Evolutionary conservation across 2,113 vertebrate species (phyloP).

Genomic region (Grammomys surdaster): DNA sequence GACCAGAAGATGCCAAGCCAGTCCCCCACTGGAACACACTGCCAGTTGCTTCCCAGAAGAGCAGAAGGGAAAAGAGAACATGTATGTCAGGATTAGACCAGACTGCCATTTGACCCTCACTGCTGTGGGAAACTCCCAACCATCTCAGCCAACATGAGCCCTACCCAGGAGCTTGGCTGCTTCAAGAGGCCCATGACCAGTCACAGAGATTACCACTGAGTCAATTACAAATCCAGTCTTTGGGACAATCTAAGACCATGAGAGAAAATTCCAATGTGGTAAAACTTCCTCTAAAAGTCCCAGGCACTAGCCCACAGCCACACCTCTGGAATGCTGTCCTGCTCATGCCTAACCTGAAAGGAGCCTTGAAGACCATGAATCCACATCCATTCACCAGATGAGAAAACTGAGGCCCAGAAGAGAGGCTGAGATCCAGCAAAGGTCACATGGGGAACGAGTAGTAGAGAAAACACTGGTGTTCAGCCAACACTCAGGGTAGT

Average conservation of each 20-base stretch:
- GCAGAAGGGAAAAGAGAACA: slow-evolving; percentile 53
- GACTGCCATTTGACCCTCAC: background rate
- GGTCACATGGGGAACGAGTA: background rate
- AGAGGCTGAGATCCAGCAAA: background rate
- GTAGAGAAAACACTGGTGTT: background rate
- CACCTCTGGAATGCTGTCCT: background rate
- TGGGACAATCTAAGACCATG: background rate
- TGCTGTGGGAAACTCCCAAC: background rate
- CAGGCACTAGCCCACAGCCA: background rate
- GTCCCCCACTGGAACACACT: slow-evolving; percentile 94
- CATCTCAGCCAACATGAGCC: background rate
- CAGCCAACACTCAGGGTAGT: background rate
- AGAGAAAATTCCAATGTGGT: slow-evolving; percentile 16
- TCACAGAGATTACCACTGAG: background rate
- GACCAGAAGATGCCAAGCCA: slow-evolving; percentile 91
- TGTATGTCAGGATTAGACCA: background rate
- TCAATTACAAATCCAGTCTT: slow-evolving; percentile 19
- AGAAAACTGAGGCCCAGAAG: slow-evolving; percentile 37
- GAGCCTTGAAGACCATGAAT: background rate
- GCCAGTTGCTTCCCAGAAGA: slow-evolving; percentile 86
- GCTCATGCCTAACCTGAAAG: background rate
- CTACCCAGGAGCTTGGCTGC: background rate
- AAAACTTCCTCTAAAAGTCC: slow-evolving; percentile 39
- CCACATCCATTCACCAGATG: background rate
- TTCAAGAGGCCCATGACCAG: background rate